These are phyloP conservation scores for Pholis gunnellus DNA, from an alignment of 2,113 vertebrate genomes.

Conservation along the genomic window DNA sequence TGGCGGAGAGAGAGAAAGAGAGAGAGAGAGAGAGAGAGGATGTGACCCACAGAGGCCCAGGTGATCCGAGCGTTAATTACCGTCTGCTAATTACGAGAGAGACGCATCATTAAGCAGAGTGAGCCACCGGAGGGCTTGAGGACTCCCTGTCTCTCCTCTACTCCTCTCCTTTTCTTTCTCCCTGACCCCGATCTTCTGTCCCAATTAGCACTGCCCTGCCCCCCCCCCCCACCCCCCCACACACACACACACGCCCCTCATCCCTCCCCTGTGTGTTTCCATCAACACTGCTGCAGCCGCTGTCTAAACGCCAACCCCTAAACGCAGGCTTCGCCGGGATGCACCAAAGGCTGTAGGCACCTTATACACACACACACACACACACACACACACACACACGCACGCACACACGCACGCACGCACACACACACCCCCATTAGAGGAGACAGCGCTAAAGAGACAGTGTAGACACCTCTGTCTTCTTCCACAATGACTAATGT, in stretches of 20 bases:
- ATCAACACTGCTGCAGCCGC: constrained; percentile 66
- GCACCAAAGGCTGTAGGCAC: constrained; percentile 40
- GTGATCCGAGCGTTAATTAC: constrained; percentile 81
- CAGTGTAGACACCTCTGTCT: constrained; percentile 71
- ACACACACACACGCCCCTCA: not conserved
- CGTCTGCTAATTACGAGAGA: constrained; percentile 81
- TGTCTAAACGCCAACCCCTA: constrained; percentile 77
- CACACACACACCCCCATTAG: constrained; percentile 55
- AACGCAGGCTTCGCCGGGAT: constrained; percentile 62
- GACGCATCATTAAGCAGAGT: constrained; percentile 81
- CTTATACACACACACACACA: constrained; percentile 19
- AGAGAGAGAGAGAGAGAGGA: constrained; percentile 35
- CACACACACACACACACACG: constrained; percentile 28
- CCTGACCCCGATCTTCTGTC: constrained; percentile 82
- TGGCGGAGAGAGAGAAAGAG: constrained; percentile 18
- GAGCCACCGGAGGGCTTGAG: constrained; percentile 71
- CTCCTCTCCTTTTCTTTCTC: constrained; percentile 63
- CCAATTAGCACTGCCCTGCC: constrained; percentile 80
- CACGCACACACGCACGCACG: constrained; percentile 25
- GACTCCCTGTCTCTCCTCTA: constrained; percentile 67
- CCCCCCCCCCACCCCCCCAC: not conserved
- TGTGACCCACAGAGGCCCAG: constrained; percentile 72
- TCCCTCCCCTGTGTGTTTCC: constrained; percentile 61
- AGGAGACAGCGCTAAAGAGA: constrained; percentile 77
- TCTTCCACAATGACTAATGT: constrained; percentile 74